A percentile compares a stretch with the other conserved stretches of the same genome.
Evolutionary conservation across 2,113 vertebrate genomes (phyloP).

Genomic region (Rhadina sibilatrix): DNA sequence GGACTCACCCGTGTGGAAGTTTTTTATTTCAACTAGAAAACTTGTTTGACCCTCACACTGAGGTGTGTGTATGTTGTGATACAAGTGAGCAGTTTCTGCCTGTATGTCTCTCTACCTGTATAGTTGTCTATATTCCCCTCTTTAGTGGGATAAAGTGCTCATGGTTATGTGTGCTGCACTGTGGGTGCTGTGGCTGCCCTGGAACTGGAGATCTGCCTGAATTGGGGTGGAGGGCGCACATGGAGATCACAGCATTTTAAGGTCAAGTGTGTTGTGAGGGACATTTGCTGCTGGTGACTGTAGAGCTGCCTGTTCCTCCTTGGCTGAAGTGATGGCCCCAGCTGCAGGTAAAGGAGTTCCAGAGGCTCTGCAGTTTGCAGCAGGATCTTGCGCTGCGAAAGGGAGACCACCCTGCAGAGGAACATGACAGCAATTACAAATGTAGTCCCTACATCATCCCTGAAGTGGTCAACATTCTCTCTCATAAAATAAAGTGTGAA

Average conservation of each 20-base stretch:
- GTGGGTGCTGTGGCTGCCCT: not conserved
- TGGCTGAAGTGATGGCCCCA: not conserved
- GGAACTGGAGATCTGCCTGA: not conserved
- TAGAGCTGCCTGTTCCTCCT: not conserved
- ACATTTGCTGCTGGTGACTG: not conserved
- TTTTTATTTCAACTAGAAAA: not conserved
- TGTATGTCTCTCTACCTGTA: not conserved
- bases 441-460: not conserved
- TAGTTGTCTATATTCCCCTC: not conserved
- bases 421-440: not conserved
- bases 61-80: not conserved
- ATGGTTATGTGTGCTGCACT: accelerated
- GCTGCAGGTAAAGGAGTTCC: not conserved
- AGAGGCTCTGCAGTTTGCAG: not conserved
- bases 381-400: accelerated
- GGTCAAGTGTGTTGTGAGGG: not conserved
- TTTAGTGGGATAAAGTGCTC: not conserved
- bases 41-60: not conserved
- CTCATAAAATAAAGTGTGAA: not conserved
- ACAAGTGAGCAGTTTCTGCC: not conserved
- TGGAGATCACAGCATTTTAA: not conserved
- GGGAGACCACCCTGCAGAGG: not conserved
- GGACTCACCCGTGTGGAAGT: not conserved
- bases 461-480: not conserved
- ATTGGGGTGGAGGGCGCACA: accelerated